Evolutionary conservation across 2,113 vertebrate genomes (phyloP).

Genomic region (Calonectris borealis): DNA sequence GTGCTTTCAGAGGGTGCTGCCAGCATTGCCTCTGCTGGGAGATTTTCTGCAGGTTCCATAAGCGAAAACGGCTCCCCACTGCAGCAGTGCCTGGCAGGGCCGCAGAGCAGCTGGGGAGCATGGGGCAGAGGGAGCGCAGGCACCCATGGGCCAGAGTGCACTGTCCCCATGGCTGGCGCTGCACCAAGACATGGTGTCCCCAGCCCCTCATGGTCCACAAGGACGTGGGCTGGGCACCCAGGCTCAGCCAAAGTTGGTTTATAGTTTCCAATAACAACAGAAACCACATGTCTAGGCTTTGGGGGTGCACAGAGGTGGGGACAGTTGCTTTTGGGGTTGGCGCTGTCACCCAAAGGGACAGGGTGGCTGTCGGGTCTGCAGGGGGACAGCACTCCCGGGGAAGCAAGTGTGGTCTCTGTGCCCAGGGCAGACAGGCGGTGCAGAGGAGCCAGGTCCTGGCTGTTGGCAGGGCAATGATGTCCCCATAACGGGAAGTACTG

Average conservation of each 20-base stretch:
- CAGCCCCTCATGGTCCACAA: rapidly evolving
- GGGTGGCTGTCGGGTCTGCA: rapidly evolving
- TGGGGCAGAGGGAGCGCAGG: rapidly evolving
- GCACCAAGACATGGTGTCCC: not conserved
- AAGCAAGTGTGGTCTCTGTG: rapidly evolving
- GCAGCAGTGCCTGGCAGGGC: not conserved
- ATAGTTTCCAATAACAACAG: not conserved
- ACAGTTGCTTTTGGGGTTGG: rapidly evolving
- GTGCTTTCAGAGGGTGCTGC: not conserved
- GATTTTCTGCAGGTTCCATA: not conserved
- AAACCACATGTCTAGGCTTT: not conserved
- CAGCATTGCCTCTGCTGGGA: not conserved
- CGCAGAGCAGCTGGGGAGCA: not conserved
- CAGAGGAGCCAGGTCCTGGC: not conserved
- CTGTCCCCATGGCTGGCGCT: not conserved
- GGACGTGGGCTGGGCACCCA: not conserved
- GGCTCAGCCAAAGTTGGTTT: not conserved
- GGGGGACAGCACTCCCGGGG: no score
- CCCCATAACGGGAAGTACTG: not conserved
- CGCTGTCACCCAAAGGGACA: rapidly evolving
- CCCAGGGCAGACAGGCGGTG: not conserved
- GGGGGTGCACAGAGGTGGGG: not conserved
- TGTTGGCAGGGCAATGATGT: rapidly evolving
- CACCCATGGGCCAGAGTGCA: no score
- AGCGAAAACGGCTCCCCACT: not conserved